Evolutionary conservation across 2,797 vertebrate genomes (phyloP), one percentile per base, ranked within the genome.

Genomic region (Manis pentadactyla): DNA sequence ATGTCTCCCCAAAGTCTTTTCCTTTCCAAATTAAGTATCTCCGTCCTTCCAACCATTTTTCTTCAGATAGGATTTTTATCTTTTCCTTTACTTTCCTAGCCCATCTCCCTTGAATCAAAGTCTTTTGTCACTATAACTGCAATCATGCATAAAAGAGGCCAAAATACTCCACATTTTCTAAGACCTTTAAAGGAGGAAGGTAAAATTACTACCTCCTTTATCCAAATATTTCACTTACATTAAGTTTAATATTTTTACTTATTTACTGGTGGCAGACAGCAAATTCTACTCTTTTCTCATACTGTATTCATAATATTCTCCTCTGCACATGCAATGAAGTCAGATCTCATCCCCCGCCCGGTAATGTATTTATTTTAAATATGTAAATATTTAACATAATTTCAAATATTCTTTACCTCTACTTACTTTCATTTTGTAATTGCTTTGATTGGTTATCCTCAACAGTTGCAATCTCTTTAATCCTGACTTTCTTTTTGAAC

Each of bases 11-110:
- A 55, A 93, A 78, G 68, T 34, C 79, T 91, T 74, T 89, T 87
- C 46, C 89, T 89, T 93, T 79, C 64, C 64, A 79, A 94, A 91
- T 94, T 92, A 95, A 97, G 37, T 91, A 90, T 37, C 17, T 37
- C 57, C 25, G 53, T 68, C 21, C 87, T 90, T 90, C 74, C 46
- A n/a, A 78, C 29, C 37, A 95, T 83, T 96, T 96, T 90, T 95
- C 68, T 90, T 91, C 68, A 91, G 78, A 78, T 14, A 64, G 4
- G 13, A 78, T 55, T 94, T 96, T 94, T 78, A 83, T 94, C 53
- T 96, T 91, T 83, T 42, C 51, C 27, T 93, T 93, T 27, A 46
- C 31, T 46, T 92, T 81, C 42, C 69, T 53, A 77, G n/a, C n/a
- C 46, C n/a, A 10, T 55, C 55, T 87, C 25, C n/a, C 68, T 31